Evolutionary conservation across 2,888 invertebrate species (phyloP).

Genomic region (Phyllotreta cruciferae): DNA sequence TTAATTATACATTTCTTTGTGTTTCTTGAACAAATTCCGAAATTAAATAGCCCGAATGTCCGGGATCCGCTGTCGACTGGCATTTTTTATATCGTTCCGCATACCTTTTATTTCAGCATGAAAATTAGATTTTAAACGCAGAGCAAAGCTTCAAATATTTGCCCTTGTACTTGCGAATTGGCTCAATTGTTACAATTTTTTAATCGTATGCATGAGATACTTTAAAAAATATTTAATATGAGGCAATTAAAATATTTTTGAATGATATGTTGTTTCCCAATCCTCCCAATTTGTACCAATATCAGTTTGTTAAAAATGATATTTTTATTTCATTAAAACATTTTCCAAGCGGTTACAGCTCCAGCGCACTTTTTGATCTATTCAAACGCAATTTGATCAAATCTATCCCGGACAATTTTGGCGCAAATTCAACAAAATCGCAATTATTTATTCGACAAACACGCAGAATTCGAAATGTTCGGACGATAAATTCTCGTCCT

Average conservation of each 20-base stretch:
- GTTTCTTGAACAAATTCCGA: slow-evolving; percentile 28
- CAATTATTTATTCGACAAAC: background rate
- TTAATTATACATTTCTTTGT: slow-evolving; percentile 35
- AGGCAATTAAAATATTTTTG: no score
- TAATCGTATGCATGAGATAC: slow-evolving; percentile 11
- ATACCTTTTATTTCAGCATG: slow-evolving; percentile 19
- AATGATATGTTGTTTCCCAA: no score
- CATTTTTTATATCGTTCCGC: slow-evolving; percentile 14
- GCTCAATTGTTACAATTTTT: slow-evolving; percentile 10
- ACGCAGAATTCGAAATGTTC: background rate
- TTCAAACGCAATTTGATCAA: background rate
- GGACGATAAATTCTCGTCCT: slow-evolving; percentile 16
- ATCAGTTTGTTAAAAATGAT: no score
- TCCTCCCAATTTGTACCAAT: no score
- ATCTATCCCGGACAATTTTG: background rate
- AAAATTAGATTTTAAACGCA: slow-evolving; percentile 27
- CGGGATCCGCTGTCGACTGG: background rate
- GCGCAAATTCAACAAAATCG: background rate
- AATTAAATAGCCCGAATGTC: slow-evolving; percentile 29
- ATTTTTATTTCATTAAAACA: no score
- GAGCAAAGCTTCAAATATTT: slow-evolving; percentile 30
- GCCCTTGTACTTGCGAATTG: slow-evolving; percentile 16
- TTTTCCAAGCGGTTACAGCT: no score
- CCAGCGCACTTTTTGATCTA: background rate
- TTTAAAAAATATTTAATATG: no score